Conservation (phyloP, 2,797 vertebrate genomes). For the Sebastes diploproa region DNA sequence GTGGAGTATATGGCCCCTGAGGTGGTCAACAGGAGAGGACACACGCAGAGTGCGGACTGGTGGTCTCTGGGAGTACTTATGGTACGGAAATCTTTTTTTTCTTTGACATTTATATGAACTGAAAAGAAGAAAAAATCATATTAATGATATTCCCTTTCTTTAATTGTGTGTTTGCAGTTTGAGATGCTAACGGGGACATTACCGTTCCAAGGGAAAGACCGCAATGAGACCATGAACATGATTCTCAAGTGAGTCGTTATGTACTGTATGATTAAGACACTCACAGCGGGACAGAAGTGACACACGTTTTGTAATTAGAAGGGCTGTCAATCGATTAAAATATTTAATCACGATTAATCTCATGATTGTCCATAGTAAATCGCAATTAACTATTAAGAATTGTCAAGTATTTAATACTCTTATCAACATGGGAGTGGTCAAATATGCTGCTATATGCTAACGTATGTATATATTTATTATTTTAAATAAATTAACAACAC, state of each 20-base stretch:
- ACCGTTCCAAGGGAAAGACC: conserved; percentile 98
- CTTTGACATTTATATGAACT: neutral
- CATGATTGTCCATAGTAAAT: too few relatives aligned
- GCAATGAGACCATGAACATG: conserved; percentile 99
- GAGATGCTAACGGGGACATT: conserved; percentile 98
- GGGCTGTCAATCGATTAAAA: too few relatives aligned
- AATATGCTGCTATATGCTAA: too few relatives aligned
- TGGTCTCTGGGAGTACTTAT: conserved; percentile 99
- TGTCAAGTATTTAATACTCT: too few relatives aligned
- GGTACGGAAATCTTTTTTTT: conserved; percentile 76
- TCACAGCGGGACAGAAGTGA: neutral
- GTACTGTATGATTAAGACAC: neutral
- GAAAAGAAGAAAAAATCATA: too few relatives aligned
- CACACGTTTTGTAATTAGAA: neutral
- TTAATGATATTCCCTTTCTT: neutral
- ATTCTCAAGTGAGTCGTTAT: conserved; percentile 94
- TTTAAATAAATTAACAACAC: too few relatives aligned
- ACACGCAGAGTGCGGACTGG: conserved; percentile 99
- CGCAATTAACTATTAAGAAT: too few relatives aligned
- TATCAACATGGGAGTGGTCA: too few relatives aligned
- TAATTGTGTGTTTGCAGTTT: conserved; percentile 82
- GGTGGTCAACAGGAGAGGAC: conserved; percentile 98
- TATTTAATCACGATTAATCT: too few relatives aligned
- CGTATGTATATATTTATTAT: too few relatives aligned
- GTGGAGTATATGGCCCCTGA: conserved; percentile 99